Evolutionary conservation across 1,140 invertebrate species (phyloP), one percentile per base, ranked within the genome.

Genomic region (Mylabris phalerata): DNA sequence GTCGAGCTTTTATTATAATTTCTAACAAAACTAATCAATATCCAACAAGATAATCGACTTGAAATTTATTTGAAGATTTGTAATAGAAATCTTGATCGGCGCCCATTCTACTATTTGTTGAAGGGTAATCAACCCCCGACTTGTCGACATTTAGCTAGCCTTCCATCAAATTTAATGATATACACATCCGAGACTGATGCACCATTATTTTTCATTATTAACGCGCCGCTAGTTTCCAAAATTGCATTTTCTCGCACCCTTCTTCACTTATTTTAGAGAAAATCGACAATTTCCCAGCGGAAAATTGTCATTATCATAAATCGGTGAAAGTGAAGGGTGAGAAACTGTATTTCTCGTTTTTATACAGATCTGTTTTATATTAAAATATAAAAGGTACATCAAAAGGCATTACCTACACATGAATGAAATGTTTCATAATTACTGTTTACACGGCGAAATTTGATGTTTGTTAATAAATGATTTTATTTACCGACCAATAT

Each of bases 131-230:
- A 52, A 19, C 51, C 51, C 42, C 51, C 45, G 25, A 24, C 48
- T 50, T 38, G 50, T 52, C 51, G 42, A 54, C 61, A 65, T 67
- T 68, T 69, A 66, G 64, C 61, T 58, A 61, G 48, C 55, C 60
- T 69, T 69, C 67, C 68, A 70, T 73, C 70, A 72, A 71, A 71
- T 71, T 73, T 73, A 71, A 73, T 70, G 71, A 71, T 69, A 67
- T 68, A 70, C 63, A 67, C 63, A 60, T 56, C 50, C 57, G 62
- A 62, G 61, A 66, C 65, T 68, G 69, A 71, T 72, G 66, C 69
- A 65, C 67, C 71, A 73, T 72, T 73, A 73, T 73, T 73, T 71
- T 72, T 72, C 71, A 69, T 73, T 73, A 72, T 67, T 73, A 65
- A 73, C 70, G 69, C 67, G 50, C 67, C 67, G 69, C 59, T 65